Conservation (phyloP, 2,888 invertebrate species). For the Clostera curtula region DNA sequence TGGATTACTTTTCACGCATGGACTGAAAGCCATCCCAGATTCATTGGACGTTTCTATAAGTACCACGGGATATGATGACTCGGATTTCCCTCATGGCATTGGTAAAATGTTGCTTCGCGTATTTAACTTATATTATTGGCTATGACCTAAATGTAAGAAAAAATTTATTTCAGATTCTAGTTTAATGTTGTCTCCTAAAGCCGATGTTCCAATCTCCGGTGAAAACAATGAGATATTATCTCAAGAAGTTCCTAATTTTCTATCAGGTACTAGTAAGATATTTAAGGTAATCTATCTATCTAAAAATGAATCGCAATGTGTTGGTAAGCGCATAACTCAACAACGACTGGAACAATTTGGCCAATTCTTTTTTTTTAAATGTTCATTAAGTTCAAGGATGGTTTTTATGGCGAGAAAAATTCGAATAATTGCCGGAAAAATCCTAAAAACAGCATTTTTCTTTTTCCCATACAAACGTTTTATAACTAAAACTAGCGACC, state of each 20-base stretch:
- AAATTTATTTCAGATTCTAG: slow-evolving; percentile 45
- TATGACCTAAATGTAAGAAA: slow-evolving; percentile 1
- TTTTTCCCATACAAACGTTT: too few relatives aligned
- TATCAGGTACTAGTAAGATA: slow-evolving; percentile 40
- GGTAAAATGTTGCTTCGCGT: slow-evolving; percentile 25
- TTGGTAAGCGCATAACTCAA: too few relatives aligned
- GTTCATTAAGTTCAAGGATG: too few relatives aligned
- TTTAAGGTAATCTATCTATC: slow-evolving; percentile 2
- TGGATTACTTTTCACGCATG: slow-evolving; percentile 46
- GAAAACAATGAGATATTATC: slow-evolving; percentile 33
- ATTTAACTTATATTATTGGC: too few relatives aligned
- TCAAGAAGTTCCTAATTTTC: slow-evolving; percentile 54
- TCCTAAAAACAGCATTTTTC: too few relatives aligned
- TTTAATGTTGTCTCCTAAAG: slow-evolving; percentile 58
- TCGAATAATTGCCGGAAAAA: too few relatives aligned
- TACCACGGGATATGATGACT: slow-evolving; percentile 51
- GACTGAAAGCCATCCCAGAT: slow-evolving; percentile 40
- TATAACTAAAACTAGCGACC: too few relatives aligned
- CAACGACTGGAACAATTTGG: too few relatives aligned
- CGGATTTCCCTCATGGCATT: slow-evolving; percentile 48
- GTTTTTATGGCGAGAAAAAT: too few relatives aligned
- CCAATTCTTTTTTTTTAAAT: too few relatives aligned
- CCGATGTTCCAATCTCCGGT: slow-evolving; percentile 33
- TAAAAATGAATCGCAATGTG: slow-evolving; percentile 1
- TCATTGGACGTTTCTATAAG: slow-evolving; percentile 50